phyloP scores from a whole-genome alignment of 2,113 vertebrate genomes.

The Sander lucioperca region DNA sequence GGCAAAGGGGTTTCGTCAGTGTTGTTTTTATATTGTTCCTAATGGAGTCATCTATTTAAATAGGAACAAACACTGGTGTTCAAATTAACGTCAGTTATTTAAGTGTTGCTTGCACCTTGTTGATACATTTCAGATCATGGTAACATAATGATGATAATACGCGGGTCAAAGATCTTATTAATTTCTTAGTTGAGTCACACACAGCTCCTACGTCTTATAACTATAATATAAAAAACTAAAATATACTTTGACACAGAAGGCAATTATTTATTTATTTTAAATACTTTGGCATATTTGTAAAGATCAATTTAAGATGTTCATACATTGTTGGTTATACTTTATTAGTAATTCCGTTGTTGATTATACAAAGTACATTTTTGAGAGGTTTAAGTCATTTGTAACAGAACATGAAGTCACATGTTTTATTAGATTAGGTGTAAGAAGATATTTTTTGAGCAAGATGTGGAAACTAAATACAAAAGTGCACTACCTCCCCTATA shows the following conservation, averaged over 20 bases:
- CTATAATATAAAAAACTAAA: not conserved
- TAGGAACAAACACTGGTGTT: constrained; percentile 17
- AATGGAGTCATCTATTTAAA: constrained; percentile 6
- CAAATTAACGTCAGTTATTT: constrained; percentile 25
- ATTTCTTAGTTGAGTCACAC: too few relatives aligned
- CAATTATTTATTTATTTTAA: not conserved
- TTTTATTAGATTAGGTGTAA: not conserved
- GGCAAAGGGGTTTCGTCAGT: not conserved
- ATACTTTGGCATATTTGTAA: not conserved
- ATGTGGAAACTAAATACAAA: not conserved
- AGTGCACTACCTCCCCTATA: not conserved
- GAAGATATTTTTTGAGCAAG: not conserved
- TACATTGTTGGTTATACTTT: not conserved
- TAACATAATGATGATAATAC: not conserved
- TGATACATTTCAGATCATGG: not conserved
- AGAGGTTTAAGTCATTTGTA: not conserved
- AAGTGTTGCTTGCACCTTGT: not conserved
- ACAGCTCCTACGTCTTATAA: not conserved
- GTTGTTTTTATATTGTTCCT: not conserved
- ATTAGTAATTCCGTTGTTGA: not conserved
- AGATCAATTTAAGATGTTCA: not conserved
- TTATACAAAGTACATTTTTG: not conserved
- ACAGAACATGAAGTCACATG: not conserved
- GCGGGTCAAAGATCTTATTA: not conserved
- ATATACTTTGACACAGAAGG: not conserved